A percentile compares a stretch with the other conserved stretches of the same genome.
Conservation (phyloP, 2,888 invertebrate species). For the Choreutis nemorana region DNA sequence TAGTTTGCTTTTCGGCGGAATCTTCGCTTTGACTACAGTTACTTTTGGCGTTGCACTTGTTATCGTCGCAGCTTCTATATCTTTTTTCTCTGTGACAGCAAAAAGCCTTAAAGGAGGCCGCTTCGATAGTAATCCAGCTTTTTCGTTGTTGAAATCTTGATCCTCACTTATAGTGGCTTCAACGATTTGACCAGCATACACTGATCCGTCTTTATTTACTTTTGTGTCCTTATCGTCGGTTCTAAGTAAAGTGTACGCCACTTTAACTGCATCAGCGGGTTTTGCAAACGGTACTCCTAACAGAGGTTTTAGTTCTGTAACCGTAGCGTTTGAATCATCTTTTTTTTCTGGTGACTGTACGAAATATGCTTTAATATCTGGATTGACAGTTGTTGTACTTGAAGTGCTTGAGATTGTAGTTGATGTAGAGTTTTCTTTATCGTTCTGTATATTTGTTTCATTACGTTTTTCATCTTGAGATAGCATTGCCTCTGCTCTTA, state of each 20-base stretch:
- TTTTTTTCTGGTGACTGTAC: conserved; percentile 27
- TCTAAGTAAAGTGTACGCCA: conserved; percentile 44
- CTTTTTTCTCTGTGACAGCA: conserved; percentile 31
- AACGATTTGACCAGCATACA: conserved; percentile 50
- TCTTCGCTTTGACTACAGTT: conserved; percentile 42
- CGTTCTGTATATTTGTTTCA: conserved; percentile 37
- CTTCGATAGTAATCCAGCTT: conserved; percentile 30
- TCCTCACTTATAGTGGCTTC: conserved; percentile 52
- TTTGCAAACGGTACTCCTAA: conserved; percentile 42
- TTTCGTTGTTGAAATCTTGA: conserved; percentile 44
- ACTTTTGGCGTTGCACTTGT: conserved; percentile 23
- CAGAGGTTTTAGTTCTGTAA: conserved; percentile 32
- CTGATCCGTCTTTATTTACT: conserved; percentile 33
- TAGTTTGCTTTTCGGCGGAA: conserved; percentile 49
- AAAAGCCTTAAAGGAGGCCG: conserved; percentile 39
- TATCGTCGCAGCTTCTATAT: conserved; percentile 14
- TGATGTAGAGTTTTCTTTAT: conserved; percentile 8
- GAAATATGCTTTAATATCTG: conserved; percentile 27
- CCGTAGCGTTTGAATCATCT: conserved; percentile 26
- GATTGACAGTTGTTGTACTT: conserved; percentile 20
- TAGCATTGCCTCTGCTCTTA: conserved; percentile 68
- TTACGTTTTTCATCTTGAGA: conserved; percentile 67
- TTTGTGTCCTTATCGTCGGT: conserved; percentile 34
- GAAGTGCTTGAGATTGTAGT: conserved; percentile 19
- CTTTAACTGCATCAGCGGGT: conserved; percentile 37